Evolutionary conservation across 1,140 invertebrate species (phyloP), one percentile per base, ranked within the genome.

Genomic region (Argopecten irradians): DNA sequence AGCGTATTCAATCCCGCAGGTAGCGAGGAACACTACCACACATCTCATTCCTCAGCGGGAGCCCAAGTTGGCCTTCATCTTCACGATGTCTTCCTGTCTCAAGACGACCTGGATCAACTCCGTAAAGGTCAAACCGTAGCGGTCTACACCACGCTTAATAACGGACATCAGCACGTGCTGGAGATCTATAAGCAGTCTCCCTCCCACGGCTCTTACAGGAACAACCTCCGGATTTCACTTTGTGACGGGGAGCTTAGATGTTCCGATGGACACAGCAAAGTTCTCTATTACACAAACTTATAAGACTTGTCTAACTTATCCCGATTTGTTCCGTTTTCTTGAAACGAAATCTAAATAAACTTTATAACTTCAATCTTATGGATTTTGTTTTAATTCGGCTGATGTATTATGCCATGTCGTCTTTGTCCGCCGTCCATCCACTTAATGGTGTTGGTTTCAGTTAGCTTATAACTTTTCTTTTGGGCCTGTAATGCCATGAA

Each of bases 131-230:
- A 83, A 1, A 83, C 39, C 0, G 82, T 90, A 2, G 34, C 16
- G n/a, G 82, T 90, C 28, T 85, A 41, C 13, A 92, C 90, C 5
- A 83, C 87, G 0, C 84, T 89, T 9, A 84, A 87, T 34, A 87
- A 90, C 34, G 89, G 89, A 9, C 91, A 92, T 36, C 88, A 88
- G 0, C 91, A 92, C 55, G 34, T 83, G n/a, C n/a, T 90, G 13
- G 19, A 35, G 36, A 82, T 88, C 9, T 43, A 71, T 19, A 11
- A 82, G 13, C 13, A 35, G 7, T 8, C 9, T 7, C 33, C 5
- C 34, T 32, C 13, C 16, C 34, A 36, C 41, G n/a, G 14, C 28
- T 43, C 34, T 1, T 22, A 82, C 33, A 87, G 22, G 0, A 34
- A 16, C 35, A 22, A 14, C 7, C n/a, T 89, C 14, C 22, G 33